A percentile compares a stretch with the other conserved stretches of the same genome.
These are phyloP conservation scores for Dinothrombium tinctorium DNA, from an alignment of 1,140 invertebrate species.

Conservation along the genomic window DNA sequence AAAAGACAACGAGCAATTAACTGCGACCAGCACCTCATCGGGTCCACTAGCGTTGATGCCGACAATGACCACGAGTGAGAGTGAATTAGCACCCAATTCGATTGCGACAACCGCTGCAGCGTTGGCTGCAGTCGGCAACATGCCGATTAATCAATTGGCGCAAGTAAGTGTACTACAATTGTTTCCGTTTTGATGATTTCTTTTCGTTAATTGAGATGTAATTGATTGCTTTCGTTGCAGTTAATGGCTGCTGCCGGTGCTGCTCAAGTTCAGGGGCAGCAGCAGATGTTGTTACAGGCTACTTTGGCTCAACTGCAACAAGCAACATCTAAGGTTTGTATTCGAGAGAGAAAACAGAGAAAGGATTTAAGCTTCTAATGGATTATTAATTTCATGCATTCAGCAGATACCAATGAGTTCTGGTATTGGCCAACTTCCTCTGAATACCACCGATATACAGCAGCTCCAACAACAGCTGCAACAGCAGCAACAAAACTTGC, in stretches of 20 bases:
- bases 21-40: background rate
- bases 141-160: background rate
- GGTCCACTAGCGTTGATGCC: background rate
- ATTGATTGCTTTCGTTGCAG: background rate
- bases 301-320: slow-evolving; percentile 6
- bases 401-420: slow-evolving; percentile 10
- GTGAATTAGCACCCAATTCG: background rate
- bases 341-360: background rate
- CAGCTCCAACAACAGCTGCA: slow-evolving; percentile 29
- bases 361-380: background rate
- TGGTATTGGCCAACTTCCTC: slow-evolving; percentile 19
- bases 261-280: slow-evolving; percentile 8
- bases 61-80: background rate
- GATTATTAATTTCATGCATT: background rate
- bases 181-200: background rate
- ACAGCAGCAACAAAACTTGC: slow-evolving; percentile 29
- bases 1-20: no score
- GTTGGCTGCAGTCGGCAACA: background rate
- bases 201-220: background rate
- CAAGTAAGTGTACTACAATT: background rate
- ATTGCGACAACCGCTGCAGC: background rate
- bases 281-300: slow-evolving; percentile 11
- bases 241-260: slow-evolving; percentile 8
- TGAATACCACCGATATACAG: slow-evolving; percentile 33
- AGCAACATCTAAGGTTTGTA: slow-evolving; percentile 2